Base-by-base conservation (phyloP, 2,797 vertebrate species). In the Hydrolagus colliei region DNA sequence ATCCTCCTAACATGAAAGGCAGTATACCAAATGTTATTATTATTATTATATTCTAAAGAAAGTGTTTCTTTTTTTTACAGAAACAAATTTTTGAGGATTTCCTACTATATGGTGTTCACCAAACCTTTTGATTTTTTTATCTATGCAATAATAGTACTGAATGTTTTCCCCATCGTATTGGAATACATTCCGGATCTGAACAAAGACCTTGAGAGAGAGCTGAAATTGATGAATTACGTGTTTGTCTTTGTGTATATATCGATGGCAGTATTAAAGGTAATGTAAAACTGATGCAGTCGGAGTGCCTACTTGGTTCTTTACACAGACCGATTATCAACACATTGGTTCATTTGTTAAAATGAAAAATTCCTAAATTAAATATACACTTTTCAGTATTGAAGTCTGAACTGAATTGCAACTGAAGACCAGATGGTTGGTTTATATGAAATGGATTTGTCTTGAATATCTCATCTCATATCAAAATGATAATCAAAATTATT, bases 81-180 rank as follows among this genome's bases (percentile, higher is more conserved):
- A 41, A 72, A 63, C 84, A 27, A 32, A 0, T 61, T 77, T 71
- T 86, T 77, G 7, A 86, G 65, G 68, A 20, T 11, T 68, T 86
- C 86, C 65, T 86, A 86, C 74, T 73, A 86, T 2, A 10, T 87
- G 68, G 86, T 87, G 59, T 87, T 67, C 85, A 88, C 79, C 77
- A 32, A 72, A 35, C 62, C 86, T 14, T 88, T 88, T 85, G 88
- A 88, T 22, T 87, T 73, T 77, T 86, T 86, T n/a, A 67, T 87
- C 59, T 88, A 88, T 20, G 32, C 79, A 59, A 16, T 87, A 32
- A 88, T 88, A 62, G 35, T 88, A 77, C 71, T 87, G 63, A 88
- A 88, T 77, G 65, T 88, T 71, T 88, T 88, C 84, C 86, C 86
- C 72, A 87, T 87, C 59, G 62, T 87, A 35, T 22, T 88, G 75